phyloP scores from a whole-genome alignment of 2,113 vertebrate species.

The Pyxicephalus adspersus region DNA sequence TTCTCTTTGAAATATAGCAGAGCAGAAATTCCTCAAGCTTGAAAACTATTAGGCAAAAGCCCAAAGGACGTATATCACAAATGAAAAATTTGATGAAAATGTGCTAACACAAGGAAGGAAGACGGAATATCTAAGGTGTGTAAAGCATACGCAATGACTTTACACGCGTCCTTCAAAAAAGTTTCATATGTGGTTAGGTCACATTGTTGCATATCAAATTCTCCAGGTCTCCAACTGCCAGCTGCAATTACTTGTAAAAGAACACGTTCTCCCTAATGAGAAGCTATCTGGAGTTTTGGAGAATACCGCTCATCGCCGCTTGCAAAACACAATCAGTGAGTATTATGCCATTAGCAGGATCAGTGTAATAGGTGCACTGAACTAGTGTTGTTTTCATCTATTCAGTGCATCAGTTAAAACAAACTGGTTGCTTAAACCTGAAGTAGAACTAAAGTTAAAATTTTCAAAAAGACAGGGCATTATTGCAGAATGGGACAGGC shows the following conservation, averaged over 20 bases:
- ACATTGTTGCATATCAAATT: slow-evolving; percentile 88
- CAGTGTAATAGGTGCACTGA: slow-evolving; percentile 66
- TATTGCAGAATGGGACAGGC: no score
- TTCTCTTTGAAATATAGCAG: slow-evolving; percentile 60
- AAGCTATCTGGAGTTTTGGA: slow-evolving; percentile 77
- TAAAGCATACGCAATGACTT: slow-evolving; percentile 77
- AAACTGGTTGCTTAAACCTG: no score
- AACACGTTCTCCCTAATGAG: slow-evolving; percentile 86
- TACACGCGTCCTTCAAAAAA: slow-evolving; percentile 88
- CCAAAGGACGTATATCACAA: slow-evolving; percentile 68
- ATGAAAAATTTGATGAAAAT: slow-evolving; percentile 70
- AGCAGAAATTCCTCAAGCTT: slow-evolving; percentile 58
- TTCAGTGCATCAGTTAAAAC: no score
- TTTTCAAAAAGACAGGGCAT: no score
- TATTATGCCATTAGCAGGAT: slow-evolving; percentile 72
- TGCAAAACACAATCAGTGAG: slow-evolving; percentile 80
- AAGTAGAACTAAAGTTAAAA: no score
- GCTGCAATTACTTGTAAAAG: slow-evolving; percentile 93
- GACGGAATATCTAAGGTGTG: slow-evolving; percentile 62
- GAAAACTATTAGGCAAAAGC: slow-evolving; percentile 67
- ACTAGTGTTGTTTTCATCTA: neutral
- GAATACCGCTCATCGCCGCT: slow-evolving; percentile 84
- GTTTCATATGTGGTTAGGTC: slow-evolving; percentile 88
- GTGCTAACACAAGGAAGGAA: slow-evolving; percentile 62
- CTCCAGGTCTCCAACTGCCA: slow-evolving; percentile 86